A percentile compares a stretch with the other conserved stretches of the same genome.
These are phyloP conservation scores for Australoheros scitulus DNA, from an alignment of 2,113 vertebrate genomes.

Conservation along the genomic window DNA sequence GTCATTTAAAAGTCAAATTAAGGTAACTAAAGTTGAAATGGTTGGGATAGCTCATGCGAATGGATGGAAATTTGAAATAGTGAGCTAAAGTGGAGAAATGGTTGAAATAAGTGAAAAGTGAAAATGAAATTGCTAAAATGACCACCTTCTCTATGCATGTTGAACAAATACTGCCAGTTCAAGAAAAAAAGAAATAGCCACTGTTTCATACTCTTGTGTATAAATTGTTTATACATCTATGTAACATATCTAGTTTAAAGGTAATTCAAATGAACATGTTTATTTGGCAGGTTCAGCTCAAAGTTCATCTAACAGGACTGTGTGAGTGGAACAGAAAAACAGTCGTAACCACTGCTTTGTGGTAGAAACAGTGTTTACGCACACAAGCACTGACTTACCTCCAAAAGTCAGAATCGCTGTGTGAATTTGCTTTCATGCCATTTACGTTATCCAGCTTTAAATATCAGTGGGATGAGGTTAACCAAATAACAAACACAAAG, in stretches of 20 bases:
- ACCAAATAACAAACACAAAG: conserved; percentile 14
- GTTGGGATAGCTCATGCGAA: background rate
- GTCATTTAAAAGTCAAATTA: background rate
- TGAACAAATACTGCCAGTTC: no score
- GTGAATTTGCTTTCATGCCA: conserved; percentile 26
- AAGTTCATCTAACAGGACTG: background rate
- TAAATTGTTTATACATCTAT: no score
- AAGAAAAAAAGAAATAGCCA: no score
- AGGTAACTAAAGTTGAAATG: background rate
- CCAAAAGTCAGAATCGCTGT: conserved; percentile 4
- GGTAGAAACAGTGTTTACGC: conserved; percentile 39
- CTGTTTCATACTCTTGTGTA: no score
- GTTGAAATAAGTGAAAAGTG: background rate
- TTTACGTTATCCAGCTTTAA: conserved; percentile 30
- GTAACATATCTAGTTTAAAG: background rate
- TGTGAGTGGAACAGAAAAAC: background rate
- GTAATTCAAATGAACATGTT: background rate
- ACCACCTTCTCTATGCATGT: background rate
- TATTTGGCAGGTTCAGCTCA: background rate
- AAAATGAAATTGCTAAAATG: background rate
- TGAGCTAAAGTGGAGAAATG: background rate
- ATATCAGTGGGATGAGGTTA: conserved; percentile 33
- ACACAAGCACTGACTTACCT: conserved; percentile 18
- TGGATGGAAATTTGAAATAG: background rate
- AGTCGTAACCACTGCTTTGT: background rate